phyloP scores from a whole-genome alignment of 2,888 invertebrate genomes.

The Hydraecia micacea region DNA sequence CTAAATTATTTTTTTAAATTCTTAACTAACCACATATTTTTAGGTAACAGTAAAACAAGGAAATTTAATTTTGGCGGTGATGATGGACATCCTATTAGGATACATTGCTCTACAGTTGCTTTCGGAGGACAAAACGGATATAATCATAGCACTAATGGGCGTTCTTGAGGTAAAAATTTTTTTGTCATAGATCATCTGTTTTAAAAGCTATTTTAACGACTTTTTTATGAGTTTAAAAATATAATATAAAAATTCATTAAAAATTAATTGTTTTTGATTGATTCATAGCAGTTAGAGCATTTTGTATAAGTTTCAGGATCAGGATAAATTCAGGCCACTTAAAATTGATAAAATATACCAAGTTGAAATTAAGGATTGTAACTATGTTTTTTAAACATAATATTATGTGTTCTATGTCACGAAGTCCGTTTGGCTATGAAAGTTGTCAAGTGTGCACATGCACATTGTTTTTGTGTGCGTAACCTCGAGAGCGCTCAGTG shows the following conservation, averaged over 20 bases:
- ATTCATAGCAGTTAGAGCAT: not conserved
- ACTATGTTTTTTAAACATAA: not conserved
- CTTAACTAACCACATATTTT: constrained; percentile 62
- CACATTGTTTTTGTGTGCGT: too few species aligned
- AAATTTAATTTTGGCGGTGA: constrained; percentile 90
- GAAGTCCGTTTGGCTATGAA: too few species aligned
- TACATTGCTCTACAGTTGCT: constrained; percentile 88
- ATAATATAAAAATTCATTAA: not conserved
- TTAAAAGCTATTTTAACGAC: not conserved
- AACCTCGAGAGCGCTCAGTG: too few species aligned
- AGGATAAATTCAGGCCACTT: not conserved
- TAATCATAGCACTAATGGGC: constrained; percentile 87
- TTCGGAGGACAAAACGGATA: constrained; percentile 81
- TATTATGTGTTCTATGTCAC: too few species aligned
- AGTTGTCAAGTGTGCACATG: too few species aligned
- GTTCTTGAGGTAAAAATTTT: constrained; percentile 88
- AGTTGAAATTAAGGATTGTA: not conserved
- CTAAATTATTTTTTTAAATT: not conserved
- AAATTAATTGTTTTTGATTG: not conserved
- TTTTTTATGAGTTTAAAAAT: not conserved
- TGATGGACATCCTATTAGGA: constrained; percentile 91
- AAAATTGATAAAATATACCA: not conserved
- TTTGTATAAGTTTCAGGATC: not conserved
- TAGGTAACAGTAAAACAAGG: constrained; percentile 90
- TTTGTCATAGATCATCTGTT: not conserved